Evolutionary conservation across 2,888 invertebrate genomes (phyloP), one percentile per base, ranked within the genome.

Genomic region (Hyposoter dolosus): DNA sequence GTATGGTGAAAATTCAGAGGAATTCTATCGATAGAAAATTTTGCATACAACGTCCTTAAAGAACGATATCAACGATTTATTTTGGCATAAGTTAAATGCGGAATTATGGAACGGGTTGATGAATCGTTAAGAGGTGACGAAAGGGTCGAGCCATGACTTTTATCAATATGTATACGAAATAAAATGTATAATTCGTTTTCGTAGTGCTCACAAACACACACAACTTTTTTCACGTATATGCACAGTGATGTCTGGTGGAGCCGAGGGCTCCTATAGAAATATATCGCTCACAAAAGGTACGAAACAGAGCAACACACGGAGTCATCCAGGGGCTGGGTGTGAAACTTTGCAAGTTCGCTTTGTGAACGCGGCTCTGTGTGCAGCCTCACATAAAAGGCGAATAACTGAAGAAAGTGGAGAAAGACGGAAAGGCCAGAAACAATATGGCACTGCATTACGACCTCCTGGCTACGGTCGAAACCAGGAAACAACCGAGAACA

Each of bases 401-500:
- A 47, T 63, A 76, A 15, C 45, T 45, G 32, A 43, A 76, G 75
- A 76, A 53, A 66, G 74, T 53, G 40, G 66, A 47, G 53, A 80
- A 63, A 45, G 75, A 53, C 68, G 50, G 47, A 35, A 69, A 35
- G 72, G 56, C 19, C 63, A 75, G 84, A 84, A 84, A 80, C 65
- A 69, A 80, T 80, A 80, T 76, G 53, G 53, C 63, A 80, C 63
- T 43, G 80, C 43, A 69, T 75, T 76, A 76, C 63, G 53, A 76
- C 75, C 23, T 76, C 75, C 72, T 76, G 63, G 50, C 71, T 69
- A 69, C 69, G 69, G 71, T 47, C n/a, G 47, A 69, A 74, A 35
- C 74, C 60, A 43, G 56, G 19, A 56, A 47, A 71, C 72, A 53
- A 7, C 28, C 47, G n/a, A 47, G 72, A 72, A 23, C 35, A 35